Conservation (phyloP, 2,797 vertebrate species). For the Micrastur ruficollis region DNA sequence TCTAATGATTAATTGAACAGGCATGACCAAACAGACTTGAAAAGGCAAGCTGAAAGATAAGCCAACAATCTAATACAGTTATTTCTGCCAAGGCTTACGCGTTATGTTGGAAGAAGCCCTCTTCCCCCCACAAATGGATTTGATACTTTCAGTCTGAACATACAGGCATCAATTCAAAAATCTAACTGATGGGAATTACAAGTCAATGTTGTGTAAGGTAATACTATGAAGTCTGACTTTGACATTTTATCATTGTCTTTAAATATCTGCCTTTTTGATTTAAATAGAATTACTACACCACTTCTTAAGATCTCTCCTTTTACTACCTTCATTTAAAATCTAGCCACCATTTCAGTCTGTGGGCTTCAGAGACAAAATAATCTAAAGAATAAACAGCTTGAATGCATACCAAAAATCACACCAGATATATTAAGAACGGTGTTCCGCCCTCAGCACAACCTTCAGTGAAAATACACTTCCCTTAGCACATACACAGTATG, state of each 20-base stretch:
- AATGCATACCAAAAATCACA: not conserved
- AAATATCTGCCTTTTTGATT: conserved; percentile 7
- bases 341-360: not conserved
- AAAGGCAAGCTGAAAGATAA: not conserved
- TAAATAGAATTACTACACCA: not conserved
- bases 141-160: not conserved
- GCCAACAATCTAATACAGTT: not conserved
- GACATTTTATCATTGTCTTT: not conserved
- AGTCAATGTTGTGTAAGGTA: not conserved
- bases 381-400: conserved; percentile 12
- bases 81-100: not conserved
- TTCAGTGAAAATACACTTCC: not conserved
- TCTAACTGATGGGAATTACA: not conserved
- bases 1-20: not conserved
- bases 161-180: not conserved
- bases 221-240: not conserved
- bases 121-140: not conserved
- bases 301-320: not conserved
- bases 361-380: conserved; percentile 1
- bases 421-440: conserved; percentile 21
- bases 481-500: not conserved
- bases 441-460: not conserved
- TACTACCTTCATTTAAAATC: not conserved
- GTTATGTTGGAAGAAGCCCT: not conserved
- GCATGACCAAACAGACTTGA: not conserved